These are phyloP conservation scores for Cepaea hortensis DNA, from an alignment of 2,888 invertebrate species.

Conservation along the genomic window DNA sequence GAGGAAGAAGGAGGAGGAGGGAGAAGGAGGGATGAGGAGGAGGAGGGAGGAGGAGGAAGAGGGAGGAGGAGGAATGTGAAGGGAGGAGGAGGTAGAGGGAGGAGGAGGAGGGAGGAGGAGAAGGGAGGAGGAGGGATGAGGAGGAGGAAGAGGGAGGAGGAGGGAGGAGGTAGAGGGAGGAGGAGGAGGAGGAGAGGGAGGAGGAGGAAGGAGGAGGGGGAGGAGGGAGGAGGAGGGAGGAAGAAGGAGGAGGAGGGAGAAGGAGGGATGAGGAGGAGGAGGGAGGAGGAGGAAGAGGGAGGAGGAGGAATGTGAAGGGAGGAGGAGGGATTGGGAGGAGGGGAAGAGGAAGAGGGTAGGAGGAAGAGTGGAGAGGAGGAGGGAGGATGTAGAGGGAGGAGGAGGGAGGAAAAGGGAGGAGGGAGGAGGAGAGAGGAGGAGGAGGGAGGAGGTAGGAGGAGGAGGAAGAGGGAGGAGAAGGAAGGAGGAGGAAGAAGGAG, in stretches of 20 bases:
- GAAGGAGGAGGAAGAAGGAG: too few relatives aligned
- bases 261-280: too few relatives aligned
- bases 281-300: conserved; percentile 1
- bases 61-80: background rate
- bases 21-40: too few relatives aligned
- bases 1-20: background rate
- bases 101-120: background rate
- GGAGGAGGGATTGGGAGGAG: too few relatives aligned
- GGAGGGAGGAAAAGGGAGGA: conserved; percentile 14
- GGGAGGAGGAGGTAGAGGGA: background rate
- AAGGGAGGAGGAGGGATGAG: background rate
- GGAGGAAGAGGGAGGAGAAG: too few relatives aligned
- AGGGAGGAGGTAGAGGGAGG: conserved; percentile 1
- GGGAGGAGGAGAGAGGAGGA: too few relatives aligned
- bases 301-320: too few relatives aligned
- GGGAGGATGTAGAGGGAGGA: background rate
- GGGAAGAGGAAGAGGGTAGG: too few relatives aligned
- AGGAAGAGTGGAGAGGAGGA: too few relatives aligned
- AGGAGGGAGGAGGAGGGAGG: conserved; percentile 4
- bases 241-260: background rate
- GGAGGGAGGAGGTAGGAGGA: too few relatives aligned
- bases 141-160: conserved; percentile 15
- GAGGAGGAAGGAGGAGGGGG: background rate
- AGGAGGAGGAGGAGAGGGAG: background rate
- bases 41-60: too few relatives aligned